These are phyloP conservation scores for Syritta pipiens DNA, from an alignment of 2,888 invertebrate species.

Conservation along the genomic window DNA sequence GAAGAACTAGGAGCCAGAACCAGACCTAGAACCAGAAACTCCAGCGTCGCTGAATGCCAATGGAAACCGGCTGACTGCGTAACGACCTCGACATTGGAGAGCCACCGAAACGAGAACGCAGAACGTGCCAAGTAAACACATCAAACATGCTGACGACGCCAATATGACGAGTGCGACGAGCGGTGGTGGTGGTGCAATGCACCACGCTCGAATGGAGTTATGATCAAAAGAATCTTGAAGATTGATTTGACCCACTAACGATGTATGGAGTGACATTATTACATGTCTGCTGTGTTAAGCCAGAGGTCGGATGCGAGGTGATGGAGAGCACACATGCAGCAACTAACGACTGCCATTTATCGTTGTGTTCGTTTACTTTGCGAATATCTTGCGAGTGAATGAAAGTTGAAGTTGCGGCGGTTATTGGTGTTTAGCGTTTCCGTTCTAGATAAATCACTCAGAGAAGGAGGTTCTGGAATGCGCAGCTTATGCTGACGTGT, in stretches of 20 bases:
- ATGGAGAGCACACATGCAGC: no score
- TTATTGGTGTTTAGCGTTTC: constrained; percentile 40
- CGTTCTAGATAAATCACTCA: constrained; percentile 59
- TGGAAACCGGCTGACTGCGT: constrained; percentile 50
- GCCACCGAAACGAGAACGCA: constrained; percentile 29
- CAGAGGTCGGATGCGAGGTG: no score
- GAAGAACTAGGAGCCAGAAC: constrained; percentile 18
- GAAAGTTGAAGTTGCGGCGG: constrained; percentile 45
- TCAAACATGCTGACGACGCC: constrained; percentile 6
- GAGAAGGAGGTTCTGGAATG: neutral
- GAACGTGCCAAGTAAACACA: constrained; percentile 1
- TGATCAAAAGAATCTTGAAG: constrained; percentile 36
- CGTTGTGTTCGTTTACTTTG: neutral
- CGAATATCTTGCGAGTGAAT: constrained; percentile 14
- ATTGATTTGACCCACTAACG: constrained; percentile 57
- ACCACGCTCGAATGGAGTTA: constrained; percentile 23
- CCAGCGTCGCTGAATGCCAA: neutral
- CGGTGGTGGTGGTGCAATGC: neutral
- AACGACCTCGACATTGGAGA: constrained; percentile 49
- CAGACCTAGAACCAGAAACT: constrained; percentile 9
- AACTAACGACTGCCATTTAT: no score
- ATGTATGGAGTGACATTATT: constrained; percentile 49
- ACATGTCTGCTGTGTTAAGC: constrained; percentile 15
- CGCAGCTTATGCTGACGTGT: neutral
- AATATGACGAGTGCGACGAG: neutral